Percentiles rank a stretch among this genome's conserved stretches.
Evolutionary conservation across 2,113 vertebrate species (phyloP).

Genomic region (Turdus rufiventris): DNA sequence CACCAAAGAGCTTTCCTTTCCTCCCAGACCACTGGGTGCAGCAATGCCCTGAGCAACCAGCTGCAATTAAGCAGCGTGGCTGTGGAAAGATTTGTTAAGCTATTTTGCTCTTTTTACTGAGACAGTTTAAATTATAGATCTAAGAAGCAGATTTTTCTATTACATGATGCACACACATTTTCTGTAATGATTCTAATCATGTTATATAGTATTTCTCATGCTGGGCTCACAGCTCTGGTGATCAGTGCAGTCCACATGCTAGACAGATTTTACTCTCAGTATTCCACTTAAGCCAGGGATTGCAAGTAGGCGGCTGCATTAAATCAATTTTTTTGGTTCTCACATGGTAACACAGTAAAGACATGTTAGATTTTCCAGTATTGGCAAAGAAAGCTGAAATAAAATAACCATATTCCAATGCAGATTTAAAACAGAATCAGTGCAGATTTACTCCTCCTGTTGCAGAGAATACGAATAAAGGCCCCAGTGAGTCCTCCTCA

Average conservation of each 20-base stretch:
- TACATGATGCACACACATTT: not conserved
- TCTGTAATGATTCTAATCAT: not conserved
- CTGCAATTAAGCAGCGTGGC: not conserved
- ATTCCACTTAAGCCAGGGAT: constrained; percentile 14
- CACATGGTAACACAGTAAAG: not conserved
- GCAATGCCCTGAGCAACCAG: fast-evolving
- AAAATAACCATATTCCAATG: not conserved
- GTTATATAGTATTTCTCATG: not conserved
- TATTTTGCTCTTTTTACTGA: not conserved
- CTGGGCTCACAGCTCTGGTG: not conserved
- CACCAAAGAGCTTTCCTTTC: not conserved
- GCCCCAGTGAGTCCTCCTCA: not conserved
- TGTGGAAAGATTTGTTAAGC: not conserved
- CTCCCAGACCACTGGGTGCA: not conserved
- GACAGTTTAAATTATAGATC: not conserved
- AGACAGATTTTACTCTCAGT: not conserved
- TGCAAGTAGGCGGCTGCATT: not conserved
- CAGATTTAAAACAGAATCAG: not conserved
- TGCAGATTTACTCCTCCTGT: not conserved
- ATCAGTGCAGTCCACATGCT: not conserved
- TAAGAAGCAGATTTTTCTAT: not conserved
- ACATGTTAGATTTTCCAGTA: constrained; percentile 1
- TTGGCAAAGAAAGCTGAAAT: constrained; percentile 32
- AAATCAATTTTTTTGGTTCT: constrained; percentile 45
- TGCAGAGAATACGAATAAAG: not conserved